phyloP scores from a whole-genome alignment of 1,140 invertebrate genomes.

The Andrena cerasifolii region DNA sequence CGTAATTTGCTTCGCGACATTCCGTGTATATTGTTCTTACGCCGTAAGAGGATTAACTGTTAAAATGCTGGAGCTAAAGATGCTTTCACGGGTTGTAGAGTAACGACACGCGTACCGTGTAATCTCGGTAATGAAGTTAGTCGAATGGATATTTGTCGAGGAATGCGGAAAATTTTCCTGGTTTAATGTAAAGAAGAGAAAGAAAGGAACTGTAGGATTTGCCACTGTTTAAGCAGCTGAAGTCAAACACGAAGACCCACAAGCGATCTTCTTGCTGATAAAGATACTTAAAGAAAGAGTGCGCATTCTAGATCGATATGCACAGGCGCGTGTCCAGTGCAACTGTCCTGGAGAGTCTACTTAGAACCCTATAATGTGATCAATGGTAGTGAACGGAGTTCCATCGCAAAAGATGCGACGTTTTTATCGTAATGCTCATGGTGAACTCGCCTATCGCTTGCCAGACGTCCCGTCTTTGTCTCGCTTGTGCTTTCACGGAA shows the following conservation, averaged over 20 bases:
- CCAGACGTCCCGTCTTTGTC: background rate
- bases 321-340: constrained; percentile 53
- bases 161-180: constrained; percentile 19
- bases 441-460: constrained; percentile 5
- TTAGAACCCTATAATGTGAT: constrained; percentile 62
- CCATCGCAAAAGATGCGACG: constrained; percentile 17
- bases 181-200: background rate
- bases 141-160: background rate
- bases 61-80: constrained; percentile 9
- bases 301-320: constrained; percentile 26
- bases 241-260: background rate
- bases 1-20: constrained; percentile 19
- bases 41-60: constrained; percentile 4
- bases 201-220: background rate
- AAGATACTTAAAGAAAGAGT: background rate
- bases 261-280: background rate
- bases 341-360: constrained; percentile 75
- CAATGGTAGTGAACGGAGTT: constrained; percentile 49
- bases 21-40: constrained; percentile 35
- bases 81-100: constrained; percentile 17
- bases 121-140: constrained; percentile 4
- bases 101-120: constrained; percentile 32
- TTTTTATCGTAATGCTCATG: constrained; percentile 22
- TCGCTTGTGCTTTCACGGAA: background rate
- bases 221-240: background rate